Percentiles rank a stretch among this genome's conserved stretches.
These are phyloP conservation scores for Opisthograptis luteolata DNA, from an alignment of 2,888 invertebrate species.

Conservation along the genomic window DNA sequence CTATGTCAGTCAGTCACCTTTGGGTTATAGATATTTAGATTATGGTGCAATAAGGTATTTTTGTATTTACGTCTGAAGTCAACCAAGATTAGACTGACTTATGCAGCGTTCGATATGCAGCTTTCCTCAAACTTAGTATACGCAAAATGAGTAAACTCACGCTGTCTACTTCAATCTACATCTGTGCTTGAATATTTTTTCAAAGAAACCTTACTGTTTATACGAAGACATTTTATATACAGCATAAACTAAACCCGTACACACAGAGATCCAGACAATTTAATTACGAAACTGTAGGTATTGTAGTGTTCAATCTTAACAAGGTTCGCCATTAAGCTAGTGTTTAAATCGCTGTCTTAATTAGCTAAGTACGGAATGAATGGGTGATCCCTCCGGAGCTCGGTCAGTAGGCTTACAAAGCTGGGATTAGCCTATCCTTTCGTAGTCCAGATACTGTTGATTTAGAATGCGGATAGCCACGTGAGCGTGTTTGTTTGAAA, in stretches of 20 bases:
- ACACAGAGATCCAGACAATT: conserved; percentile 7
- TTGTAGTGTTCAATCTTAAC: conserved; percentile 16
- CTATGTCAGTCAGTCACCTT: no score
- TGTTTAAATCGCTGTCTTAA: conserved; percentile 23
- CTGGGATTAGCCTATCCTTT: conserved; percentile 1
- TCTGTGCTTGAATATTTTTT: no score
- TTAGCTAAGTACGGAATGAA: conserved; percentile 29
- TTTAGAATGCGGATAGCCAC: not conserved
- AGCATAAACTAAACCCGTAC: not conserved
- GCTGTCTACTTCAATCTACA: no score
- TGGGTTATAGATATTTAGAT: no score
- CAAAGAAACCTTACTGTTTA: not conserved
- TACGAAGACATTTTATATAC: not conserved
- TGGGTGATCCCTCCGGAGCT: conserved; percentile 13
- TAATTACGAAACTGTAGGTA: conserved; percentile 9
- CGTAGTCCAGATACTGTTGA: not conserved
- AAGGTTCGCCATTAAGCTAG: conserved; percentile 12
- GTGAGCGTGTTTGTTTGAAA: not conserved
- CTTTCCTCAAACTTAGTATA: no score
- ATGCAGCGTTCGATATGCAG: no score
- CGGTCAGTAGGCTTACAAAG: conserved; percentile 14
- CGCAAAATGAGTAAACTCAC: no score
- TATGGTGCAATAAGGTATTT: no score
- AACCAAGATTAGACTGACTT: no score
- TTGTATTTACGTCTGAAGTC: no score